These are phyloP conservation scores for Elgaria multicarinata DNA, from an alignment of 2,113 vertebrate species.

Conservation along the genomic window DNA sequence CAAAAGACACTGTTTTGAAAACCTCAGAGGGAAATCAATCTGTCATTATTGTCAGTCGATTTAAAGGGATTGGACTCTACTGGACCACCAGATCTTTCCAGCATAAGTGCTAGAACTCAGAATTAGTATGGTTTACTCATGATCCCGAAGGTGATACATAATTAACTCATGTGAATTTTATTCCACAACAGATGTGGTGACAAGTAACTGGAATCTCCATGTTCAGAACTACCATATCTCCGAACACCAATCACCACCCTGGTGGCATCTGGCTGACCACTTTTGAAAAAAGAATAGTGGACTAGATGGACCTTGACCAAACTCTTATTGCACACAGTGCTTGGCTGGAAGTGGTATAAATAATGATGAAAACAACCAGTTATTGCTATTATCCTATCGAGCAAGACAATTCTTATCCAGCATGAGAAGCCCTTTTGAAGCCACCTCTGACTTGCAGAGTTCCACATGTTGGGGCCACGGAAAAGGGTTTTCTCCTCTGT, in stretches of 20 bases:
- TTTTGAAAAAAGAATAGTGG: background rate
- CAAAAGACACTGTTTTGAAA: background rate
- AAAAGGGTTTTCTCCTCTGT: too few relatives aligned
- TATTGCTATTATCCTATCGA: background rate
- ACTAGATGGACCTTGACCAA: background rate
- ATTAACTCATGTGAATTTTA: background rate
- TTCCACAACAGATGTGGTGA: background rate
- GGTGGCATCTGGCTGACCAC: background rate
- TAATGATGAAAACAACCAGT: background rate
- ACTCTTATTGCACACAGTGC: background rate
- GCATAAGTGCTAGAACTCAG: background rate
- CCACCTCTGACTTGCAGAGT: too few relatives aligned
- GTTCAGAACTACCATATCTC: background rate
- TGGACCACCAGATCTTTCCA: background rate
- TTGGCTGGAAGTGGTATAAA: background rate
- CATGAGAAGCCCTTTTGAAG: too few relatives aligned
- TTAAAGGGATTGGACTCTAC: background rate
- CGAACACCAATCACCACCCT: background rate
- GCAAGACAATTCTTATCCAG: background rate
- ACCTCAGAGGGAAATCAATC: background rate
- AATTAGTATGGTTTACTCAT: background rate
- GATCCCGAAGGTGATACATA: background rate
- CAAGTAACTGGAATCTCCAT: background rate
- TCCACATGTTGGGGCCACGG: too few relatives aligned
- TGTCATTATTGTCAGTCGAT: background rate